Evolutionary conservation across 2,888 invertebrate species (phyloP), one percentile per base, ranked within the genome.

Genomic region (Caradrina kadenii): DNA sequence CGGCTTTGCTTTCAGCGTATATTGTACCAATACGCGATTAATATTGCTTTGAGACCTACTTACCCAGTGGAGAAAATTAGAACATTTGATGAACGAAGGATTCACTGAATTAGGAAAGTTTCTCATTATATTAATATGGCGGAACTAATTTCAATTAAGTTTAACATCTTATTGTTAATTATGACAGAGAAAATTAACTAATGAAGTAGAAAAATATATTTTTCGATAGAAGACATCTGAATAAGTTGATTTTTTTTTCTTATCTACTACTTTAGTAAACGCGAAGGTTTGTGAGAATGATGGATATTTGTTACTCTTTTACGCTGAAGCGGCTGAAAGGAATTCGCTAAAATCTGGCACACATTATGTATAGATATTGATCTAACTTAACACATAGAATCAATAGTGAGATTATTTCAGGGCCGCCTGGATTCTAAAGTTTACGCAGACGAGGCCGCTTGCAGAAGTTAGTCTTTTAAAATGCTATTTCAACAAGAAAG

Each of bases 31-130:
- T 63, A 69, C 26, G 48, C 63, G 63, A 73, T 78, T 81, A 64
- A 71, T 73, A 84, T 80, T 81, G 64, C 78, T 80, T 69, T 62
- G 71, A 75, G 77, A 13, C 62, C 61, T 65, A 59, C 22, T 69
- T 59, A 81, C 55, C 35, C 35, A 17, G 0, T 31, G 3, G 52
- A 19, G n/a, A 21, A 54, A 68, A 50, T 53, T 50, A 63, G 53
- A 48, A 17, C 13, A 56, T 63, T 39, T 52, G 13, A 62, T 58
- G 35, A n/a, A 58, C 11, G 19, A 5, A 22, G 39, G 15, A 42
- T 42, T 48, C 1, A 78, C 15, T 61, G 15, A 13, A 19, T 42
- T 31, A 15, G 17, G 52, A 39, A 48, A 31, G 17, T 31, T 52
- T 61, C 13, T 50, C 1, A 3, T 5, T 50, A 4, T 60, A 1